Evolutionary conservation across 1,140 invertebrate species (phyloP).

Genomic region (Diachasmimorpha longicaudata): DNA sequence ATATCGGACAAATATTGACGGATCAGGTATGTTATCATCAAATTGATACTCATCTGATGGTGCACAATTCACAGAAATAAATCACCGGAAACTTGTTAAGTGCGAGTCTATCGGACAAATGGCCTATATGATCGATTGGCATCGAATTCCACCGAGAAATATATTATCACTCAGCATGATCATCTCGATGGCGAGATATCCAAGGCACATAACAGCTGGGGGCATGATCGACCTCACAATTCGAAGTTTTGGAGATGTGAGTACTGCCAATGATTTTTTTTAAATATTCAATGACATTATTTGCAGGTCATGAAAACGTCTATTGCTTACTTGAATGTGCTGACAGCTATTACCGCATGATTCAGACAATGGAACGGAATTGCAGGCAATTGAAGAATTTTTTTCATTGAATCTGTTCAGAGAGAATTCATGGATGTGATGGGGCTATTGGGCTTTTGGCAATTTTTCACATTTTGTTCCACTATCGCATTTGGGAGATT

Average conservation of each 20-base stretch:
- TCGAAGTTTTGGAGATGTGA: conserved; percentile 14
- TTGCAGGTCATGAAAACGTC: neutral
- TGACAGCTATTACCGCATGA: too few species aligned
- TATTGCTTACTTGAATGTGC: too few species aligned
- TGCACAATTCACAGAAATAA: too few species aligned
- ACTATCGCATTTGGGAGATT: too few species aligned
- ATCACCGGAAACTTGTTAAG: too few species aligned
- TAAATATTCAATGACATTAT: neutral
- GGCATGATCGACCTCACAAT: conserved; percentile 18
- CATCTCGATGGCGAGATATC: conserved; percentile 24
- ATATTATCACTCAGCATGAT: conserved; percentile 22
- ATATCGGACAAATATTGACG: conserved; percentile 39
- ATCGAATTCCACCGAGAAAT: conserved; percentile 25
- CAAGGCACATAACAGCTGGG: conserved; percentile 12
- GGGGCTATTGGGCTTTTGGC: too few species aligned
- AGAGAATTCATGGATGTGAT: too few species aligned
- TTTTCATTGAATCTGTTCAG: too few species aligned
- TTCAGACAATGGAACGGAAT: too few species aligned
- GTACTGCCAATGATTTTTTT: neutral
- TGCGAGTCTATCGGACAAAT: conserved; percentile 25
- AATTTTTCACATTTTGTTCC: too few species aligned
- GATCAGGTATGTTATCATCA: conserved; percentile 27
- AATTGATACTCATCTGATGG: too few species aligned
- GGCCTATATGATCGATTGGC: conserved; percentile 36
- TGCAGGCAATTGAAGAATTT: too few species aligned